phyloP scores from a whole-genome alignment of 2,888 invertebrate species.

The Pyrgus malvae region DNA sequence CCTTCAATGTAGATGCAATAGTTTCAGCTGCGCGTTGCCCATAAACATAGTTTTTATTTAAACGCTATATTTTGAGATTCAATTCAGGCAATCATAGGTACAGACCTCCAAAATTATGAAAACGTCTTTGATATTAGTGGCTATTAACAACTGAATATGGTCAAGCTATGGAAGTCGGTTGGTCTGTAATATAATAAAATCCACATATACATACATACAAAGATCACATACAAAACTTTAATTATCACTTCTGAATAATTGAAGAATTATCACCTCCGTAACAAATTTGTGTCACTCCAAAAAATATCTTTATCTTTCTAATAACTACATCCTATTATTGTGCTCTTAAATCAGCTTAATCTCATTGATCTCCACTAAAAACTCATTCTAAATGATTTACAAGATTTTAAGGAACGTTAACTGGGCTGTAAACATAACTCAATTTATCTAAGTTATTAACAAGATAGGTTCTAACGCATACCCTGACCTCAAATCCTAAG shows the following conservation, averaged over 20 bases:
- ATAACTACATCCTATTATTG: neutral
- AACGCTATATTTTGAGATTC: no score
- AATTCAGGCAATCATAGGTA: no score
- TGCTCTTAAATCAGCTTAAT: neutral
- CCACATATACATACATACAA: no score
- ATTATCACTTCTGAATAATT: neutral
- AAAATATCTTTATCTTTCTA: neutral
- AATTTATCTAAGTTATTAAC: slow-evolving; percentile 50
- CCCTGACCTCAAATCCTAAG: slow-evolving; percentile 44
- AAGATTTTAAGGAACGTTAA: slow-evolving; percentile 15
- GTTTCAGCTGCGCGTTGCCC: no score
- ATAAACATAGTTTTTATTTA: no score
- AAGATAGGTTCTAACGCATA: slow-evolving; percentile 34
- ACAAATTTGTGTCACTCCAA: neutral
- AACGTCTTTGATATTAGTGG: no score
- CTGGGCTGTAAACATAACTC: slow-evolving; percentile 36
- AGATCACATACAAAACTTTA: neutral
- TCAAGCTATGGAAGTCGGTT: no score
- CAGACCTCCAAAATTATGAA: no score
- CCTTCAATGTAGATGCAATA: no score
- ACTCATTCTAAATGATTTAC: slow-evolving; percentile 10
- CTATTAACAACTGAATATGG: no score
- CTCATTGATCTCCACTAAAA: slow-evolving; percentile 4
- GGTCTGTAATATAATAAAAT: no score
- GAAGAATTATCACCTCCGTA: neutral